Base-by-base conservation (phyloP, 2,797 vertebrate species). In the Scarus forsteni region DNA sequence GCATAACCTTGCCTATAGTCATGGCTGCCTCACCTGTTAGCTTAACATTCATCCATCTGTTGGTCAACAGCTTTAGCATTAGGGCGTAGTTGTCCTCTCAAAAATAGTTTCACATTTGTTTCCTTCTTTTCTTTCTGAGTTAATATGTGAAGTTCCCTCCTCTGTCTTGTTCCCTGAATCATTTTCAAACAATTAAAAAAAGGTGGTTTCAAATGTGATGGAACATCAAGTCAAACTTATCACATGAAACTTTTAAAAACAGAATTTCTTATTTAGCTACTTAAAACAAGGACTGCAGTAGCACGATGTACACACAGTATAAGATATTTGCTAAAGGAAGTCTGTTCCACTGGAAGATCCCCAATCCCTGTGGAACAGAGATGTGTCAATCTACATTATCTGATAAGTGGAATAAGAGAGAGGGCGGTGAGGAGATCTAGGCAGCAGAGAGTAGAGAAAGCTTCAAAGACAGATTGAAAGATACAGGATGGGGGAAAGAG, bases 331-430 rank as follows among this genome's bases (percentile, higher is more conserved):
- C 53, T 58, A 70, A 35, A 71, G 75, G 70, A 18, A 40, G 65
- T 60, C 49, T 62, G 81, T 38, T 7, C n/a, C 0, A 18, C 64
- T 51, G 43, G 27, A 49, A 75, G 35, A 55, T 38, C 42, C 46
- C 46, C 42, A 68, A 55, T 71, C 70, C 67, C 68, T 18, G 53
- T 59, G 72, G 59, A 75, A 77, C 69, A 78, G 58, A 69, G 57
- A 81, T 34, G 35, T 73, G 85, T 77, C 83, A 75, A 48, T 63
- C 71, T 73, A 49, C 15, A 43, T 64, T 34, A 60, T 86, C 68
- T 79, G 84, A 87, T 84, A 70, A 81, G 44, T 46, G 56, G 43
- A 79, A 69, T 55, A 61, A 63, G 54, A 52, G 57, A 52, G 57
- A 49, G 19, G 52, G 65, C 45, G n/a, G 61, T 3, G 51, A 43